Conservation (phyloP, 2,113 vertebrate genomes). For the Nannospalax galili region DNA sequence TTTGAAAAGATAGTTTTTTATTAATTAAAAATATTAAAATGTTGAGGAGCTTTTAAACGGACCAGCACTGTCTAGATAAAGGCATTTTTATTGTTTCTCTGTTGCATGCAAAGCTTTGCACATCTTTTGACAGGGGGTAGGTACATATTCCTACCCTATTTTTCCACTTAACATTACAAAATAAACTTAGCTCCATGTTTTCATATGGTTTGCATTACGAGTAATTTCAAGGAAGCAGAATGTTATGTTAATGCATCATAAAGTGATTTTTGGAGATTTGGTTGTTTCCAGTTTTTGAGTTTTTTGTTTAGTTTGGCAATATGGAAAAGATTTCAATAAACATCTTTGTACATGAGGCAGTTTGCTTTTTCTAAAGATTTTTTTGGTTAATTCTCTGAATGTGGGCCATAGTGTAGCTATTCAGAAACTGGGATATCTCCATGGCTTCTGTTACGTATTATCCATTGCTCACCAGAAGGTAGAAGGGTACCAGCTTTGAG, state of each 20-base stretch:
- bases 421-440: background rate
- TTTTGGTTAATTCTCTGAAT: constrained; percentile 3
- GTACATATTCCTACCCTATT: background rate
- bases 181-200: background rate
- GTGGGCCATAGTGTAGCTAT: background rate
- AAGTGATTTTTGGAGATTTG: constrained; percentile 19
- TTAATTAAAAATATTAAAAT: constrained; percentile 48
- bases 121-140: background rate
- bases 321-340: background rate
- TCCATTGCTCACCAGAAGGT: background rate
- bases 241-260: constrained; percentile 29
- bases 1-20: constrained; percentile 38
- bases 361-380: constrained; percentile 10
- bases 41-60: constrained; percentile 9
- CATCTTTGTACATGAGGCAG: background rate
- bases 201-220: constrained; percentile 5
- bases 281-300: constrained; percentile 19
- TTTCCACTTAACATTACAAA: constrained; percentile 12
- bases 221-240: constrained; percentile 27
- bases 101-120: background rate
- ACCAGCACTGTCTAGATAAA: background rate
- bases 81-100: constrained; percentile 18
- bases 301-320: background rate
- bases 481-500: background rate
- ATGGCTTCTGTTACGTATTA: background rate